Evolutionary conservation across 2,113 vertebrate species (phyloP).

Genomic region (Syngnathus floridae): DNA sequence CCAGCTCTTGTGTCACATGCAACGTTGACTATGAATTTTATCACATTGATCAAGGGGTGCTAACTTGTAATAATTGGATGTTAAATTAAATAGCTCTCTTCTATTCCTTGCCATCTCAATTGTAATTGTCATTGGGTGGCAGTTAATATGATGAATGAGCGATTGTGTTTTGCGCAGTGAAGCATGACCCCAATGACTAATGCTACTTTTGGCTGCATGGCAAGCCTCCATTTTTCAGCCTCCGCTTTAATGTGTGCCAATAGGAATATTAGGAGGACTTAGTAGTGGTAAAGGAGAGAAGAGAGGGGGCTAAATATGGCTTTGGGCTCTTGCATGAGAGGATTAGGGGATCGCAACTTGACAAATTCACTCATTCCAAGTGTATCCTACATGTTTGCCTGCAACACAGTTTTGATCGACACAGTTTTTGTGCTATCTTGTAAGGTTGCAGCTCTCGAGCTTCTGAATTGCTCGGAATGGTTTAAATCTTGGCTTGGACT

Average conservation of each 20-base stretch:
- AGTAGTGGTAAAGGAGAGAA: constrained; percentile 54
- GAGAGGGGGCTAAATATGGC: constrained; percentile 27
- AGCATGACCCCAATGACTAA: constrained; percentile 93
- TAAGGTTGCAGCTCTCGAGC: neutral
- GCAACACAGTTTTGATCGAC: neutral
- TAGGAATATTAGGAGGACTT: constrained; percentile 86
- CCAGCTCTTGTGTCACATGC: constrained; percentile 86
- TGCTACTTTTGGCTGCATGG: constrained; percentile 85
- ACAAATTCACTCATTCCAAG: constrained; percentile 24
- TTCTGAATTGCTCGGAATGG: neutral
- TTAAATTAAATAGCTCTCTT: constrained; percentile 99
- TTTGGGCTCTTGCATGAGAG: constrained; percentile 29
- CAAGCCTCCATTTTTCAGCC: constrained; percentile 77
- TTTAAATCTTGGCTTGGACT: neutral
- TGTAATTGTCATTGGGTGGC: constrained; percentile 98
- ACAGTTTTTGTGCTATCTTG: neutral
- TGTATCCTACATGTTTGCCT: constrained; percentile 23
- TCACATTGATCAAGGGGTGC: constrained; percentile 99
- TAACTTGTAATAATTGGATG: constrained; percentile 99
- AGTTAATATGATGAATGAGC: constrained; percentile 99
- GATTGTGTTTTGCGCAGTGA: constrained; percentile 94
- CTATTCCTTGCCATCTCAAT: constrained; percentile 98
- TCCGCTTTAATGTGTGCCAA: constrained; percentile 78
- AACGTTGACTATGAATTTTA: constrained; percentile 98
- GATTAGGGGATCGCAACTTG: constrained; percentile 33